A percentile compares a stretch with the other conserved stretches of the same genome.
Evolutionary conservation across 1,140 invertebrate species (phyloP).

Genomic region (Batillaria attramentaria): DNA sequence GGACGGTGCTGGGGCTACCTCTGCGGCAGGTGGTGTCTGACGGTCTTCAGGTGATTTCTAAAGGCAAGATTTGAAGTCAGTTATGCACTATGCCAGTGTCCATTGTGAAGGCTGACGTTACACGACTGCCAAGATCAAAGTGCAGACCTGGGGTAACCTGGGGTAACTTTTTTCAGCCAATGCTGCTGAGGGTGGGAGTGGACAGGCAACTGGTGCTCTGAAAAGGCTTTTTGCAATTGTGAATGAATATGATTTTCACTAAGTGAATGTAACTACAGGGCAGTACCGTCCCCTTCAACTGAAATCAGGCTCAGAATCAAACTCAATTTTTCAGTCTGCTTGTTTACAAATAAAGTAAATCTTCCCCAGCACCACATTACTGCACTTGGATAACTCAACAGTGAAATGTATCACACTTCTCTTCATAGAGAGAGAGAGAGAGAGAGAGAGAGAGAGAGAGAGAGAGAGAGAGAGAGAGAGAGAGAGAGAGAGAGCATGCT

Average conservation of each 20-base stretch:
- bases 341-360: not conserved
- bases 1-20: not conserved
- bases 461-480: not conserved
- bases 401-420: not conserved
- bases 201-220: not conserved
- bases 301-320: not conserved
- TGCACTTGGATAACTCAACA: too few species aligned
- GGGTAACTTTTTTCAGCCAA: not conserved
- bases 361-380: too few species aligned
- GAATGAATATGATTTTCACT: not conserved
- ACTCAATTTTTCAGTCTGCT: not conserved
- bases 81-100: not conserved
- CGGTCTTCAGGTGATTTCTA: not conserved
- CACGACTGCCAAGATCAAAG: not conserved
- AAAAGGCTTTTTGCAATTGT: not conserved
- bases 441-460: not conserved
- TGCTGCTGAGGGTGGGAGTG: not conserved
- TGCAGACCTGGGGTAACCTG: not conserved
- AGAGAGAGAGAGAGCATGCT: slow-evolving; percentile 13
- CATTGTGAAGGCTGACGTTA: not conserved
- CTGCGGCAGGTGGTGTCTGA: not conserved
- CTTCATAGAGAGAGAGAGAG: slow-evolving; percentile 4
- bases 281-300: not conserved
- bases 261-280: not conserved
- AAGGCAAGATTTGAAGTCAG: too few species aligned